phyloP scores from a whole-genome alignment of 2,113 vertebrate genomes.

The Paratilapia polleni region DNA sequence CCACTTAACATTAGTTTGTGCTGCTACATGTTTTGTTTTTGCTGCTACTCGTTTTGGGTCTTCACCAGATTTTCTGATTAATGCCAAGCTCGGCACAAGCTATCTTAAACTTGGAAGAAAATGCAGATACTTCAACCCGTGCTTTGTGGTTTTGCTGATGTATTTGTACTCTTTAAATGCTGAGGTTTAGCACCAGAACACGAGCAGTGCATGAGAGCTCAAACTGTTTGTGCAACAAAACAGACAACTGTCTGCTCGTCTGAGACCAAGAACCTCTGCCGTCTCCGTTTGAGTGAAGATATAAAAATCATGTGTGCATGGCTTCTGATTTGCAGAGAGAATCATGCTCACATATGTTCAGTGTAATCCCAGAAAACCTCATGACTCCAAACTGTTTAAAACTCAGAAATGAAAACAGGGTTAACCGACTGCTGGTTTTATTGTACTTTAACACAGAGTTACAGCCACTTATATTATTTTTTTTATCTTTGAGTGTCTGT shows the following conservation, averaged over 20 bases:
- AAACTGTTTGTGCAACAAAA: not conserved
- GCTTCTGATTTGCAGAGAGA: not conserved
- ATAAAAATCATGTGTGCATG: not conserved
- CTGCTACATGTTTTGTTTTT: not conserved
- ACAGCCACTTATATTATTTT: not conserved
- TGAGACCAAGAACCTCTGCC: not conserved
- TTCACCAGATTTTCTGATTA: not conserved
- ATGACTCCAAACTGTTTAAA: not conserved
- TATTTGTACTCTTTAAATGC: not conserved
- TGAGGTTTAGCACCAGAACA: rapidly evolving
- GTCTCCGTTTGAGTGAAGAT: not conserved
- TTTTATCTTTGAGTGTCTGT: not conserved
- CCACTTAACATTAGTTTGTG: not conserved
- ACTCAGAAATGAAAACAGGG: conserved; percentile 43
- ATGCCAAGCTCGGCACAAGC: not conserved
- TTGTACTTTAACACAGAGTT: not conserved
- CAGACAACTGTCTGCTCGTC: not conserved
- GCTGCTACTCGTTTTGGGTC: conserved; percentile 37
- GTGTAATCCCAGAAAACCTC: not conserved
- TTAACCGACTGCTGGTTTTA: conserved; percentile 2
- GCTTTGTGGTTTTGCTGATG: not conserved
- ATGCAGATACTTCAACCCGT: not conserved
- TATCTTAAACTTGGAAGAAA: not conserved
- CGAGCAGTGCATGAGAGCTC: not conserved
- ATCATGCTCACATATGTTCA: not conserved